A percentile compares a stretch with the other conserved stretches of the same genome.
These are phyloP conservation scores for Corticium candelabrum DNA, from an alignment of 37 sponge, comb jelly and placozoan species.

Conservation along the genomic window DNA sequence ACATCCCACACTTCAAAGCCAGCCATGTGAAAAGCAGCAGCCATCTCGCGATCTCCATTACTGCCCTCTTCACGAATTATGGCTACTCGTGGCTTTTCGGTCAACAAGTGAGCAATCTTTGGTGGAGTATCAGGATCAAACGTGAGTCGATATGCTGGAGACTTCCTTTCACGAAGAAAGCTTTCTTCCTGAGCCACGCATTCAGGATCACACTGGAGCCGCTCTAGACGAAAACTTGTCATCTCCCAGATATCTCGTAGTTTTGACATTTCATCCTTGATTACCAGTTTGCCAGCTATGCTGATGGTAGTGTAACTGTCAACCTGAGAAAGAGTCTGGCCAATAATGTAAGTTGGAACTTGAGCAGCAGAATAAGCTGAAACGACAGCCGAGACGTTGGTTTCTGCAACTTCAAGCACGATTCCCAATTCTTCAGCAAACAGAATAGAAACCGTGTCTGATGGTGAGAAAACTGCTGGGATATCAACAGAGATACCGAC, in stretches of 20 bases:
- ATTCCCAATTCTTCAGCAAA: neutral
- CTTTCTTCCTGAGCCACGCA: constrained; percentile 2
- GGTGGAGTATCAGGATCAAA: neutral
- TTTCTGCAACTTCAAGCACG: neutral
- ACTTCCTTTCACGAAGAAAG: neutral
- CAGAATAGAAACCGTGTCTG: neutral
- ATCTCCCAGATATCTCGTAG: constrained; percentile 15
- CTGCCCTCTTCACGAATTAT: constrained; percentile 20
- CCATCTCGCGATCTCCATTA: constrained; percentile 24
- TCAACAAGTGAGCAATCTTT: neutral
- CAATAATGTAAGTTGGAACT: neutral
- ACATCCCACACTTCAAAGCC: constrained; percentile 19
- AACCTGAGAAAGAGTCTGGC: neutral
- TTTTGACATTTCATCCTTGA: neutral
- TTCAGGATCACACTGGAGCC: constrained; percentile 3
- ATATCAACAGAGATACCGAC: constrained; percentile 1
- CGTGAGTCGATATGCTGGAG: neutral
- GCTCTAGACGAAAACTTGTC: constrained; percentile 17
- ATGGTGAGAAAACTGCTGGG: neutral
- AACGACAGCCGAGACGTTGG: neutral
- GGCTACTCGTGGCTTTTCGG: constrained; percentile 10
- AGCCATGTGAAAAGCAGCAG: constrained; percentile 7
- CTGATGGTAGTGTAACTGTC: neutral
- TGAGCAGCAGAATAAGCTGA: neutral
- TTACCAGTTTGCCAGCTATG: neutral